Base-by-base conservation (phyloP, 2,797 vertebrate species). In the Leuciscus waleckii region DNA sequence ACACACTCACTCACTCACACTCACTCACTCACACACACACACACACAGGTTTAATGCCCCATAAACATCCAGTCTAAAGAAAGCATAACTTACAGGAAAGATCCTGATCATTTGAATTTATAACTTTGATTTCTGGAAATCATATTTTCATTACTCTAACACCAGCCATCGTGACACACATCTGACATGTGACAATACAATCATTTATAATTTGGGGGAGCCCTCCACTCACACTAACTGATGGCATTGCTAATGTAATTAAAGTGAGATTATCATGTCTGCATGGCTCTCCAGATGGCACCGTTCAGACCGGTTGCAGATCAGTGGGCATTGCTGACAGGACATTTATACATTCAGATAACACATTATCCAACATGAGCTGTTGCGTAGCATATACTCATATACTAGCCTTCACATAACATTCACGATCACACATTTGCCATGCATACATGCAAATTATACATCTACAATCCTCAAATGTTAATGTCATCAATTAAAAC, bases 161-260 rank as follows among this genome's bases (percentile, higher is more conserved):
- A 91, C 92, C 93, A 93, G 92, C 91, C 76, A 91, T 93, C 95
- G 94, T 94, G 93, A 92, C 93, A 91, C 95, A 95, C 95, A 96
- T 96, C 96, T 96, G 95, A 94, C 91, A 92, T 93, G 94, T 94
- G 95, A 95, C 94, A 95, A 93, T 91, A 94, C 94, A 95, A 96
- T 96, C 94, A 96, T 96, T 95, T 94, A 95, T 95, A 95, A 96
- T 95, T 96, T 95, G 94, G 61, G 93, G 95, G 95, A 95, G 94
- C 95, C 93, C 94, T 95, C 94, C 94, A 94, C 93, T 93, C 92
- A 93, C 92, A 92, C 93, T 95, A 96, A 96, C 95, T 95, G 96
- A 96, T 96, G 95, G 95, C 93, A 90, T 94, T 93, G 93, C 95
- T 96, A 95, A 97, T 97, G 95, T 96, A 96, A 97, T 97, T 97